phyloP scores from a whole-genome alignment of 2,113 vertebrate genomes.

The Lipophrys pholis region DNA sequence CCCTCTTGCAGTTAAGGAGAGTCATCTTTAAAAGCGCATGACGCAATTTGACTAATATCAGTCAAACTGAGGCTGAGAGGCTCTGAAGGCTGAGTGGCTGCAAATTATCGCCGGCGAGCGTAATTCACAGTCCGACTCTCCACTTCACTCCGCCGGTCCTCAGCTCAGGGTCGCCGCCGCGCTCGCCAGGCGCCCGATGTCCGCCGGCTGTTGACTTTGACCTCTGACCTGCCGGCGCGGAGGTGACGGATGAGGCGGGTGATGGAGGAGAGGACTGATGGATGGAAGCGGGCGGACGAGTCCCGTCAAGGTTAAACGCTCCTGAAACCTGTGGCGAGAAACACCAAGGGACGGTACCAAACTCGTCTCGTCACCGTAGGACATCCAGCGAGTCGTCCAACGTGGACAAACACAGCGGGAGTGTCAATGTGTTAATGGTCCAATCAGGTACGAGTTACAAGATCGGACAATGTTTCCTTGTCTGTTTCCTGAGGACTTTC shows the following conservation, averaged over 20 bases:
- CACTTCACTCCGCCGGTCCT: conserved; percentile 7
- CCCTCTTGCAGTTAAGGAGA: conserved; percentile 60
- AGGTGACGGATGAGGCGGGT: no score
- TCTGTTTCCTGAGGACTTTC: no score
- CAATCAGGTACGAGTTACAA: no score
- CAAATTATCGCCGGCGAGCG: conserved; percentile 39
- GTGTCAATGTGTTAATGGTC: no score
- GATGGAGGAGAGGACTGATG: not conserved
- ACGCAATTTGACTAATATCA: conserved; percentile 68
- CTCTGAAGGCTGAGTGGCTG: conserved; percentile 44
- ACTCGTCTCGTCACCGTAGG: no score
- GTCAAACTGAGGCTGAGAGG: conserved; percentile 48
- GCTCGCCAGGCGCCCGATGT: no score
- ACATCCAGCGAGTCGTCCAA: no score
- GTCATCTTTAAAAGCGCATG: conserved; percentile 71
- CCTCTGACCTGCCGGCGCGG: conserved; percentile 14
- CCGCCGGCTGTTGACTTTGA: conserved; percentile 46
- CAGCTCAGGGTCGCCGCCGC: conserved; percentile 20
- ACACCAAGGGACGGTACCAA: no score
- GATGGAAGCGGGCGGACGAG: not conserved
- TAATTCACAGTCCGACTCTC: conserved; percentile 37
- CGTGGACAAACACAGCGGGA: no score
- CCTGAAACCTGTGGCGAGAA: no score
- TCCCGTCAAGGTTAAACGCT: not conserved
- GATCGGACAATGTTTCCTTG: no score